Evolutionary conservation across 2,113 vertebrate species (phyloP).

Genomic region (Spizaetus ornatus): DNA sequence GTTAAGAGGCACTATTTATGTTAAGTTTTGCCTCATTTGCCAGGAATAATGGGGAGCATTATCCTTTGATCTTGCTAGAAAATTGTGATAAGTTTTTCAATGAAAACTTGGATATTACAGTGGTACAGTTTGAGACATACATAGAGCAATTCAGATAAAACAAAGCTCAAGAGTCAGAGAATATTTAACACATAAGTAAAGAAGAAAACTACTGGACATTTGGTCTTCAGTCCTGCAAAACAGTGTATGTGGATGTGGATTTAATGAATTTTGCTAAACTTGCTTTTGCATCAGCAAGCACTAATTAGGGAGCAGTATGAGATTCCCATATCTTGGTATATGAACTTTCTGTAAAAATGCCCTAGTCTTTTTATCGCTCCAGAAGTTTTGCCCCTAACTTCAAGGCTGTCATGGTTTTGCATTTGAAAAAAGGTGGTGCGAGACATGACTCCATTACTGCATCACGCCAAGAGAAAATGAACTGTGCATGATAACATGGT

Average conservation of each 20-base stretch:
- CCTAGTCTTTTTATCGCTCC: background rate
- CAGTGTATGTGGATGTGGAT: background rate
- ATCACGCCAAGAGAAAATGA: too few relatives aligned
- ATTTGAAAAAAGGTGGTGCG: too few relatives aligned
- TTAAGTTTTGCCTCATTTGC: background rate
- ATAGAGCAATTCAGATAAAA: background rate
- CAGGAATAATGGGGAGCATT: background rate
- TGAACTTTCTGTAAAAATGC: background rate
- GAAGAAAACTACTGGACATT: background rate
- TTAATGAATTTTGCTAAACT: background rate
- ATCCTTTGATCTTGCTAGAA: background rate
- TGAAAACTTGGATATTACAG: background rate
- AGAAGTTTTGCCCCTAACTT: background rate
- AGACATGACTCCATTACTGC: background rate
- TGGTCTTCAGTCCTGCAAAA: background rate
- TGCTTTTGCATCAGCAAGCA: background rate
- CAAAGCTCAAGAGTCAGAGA: background rate
- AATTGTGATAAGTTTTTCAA: background rate
- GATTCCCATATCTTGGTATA: background rate
- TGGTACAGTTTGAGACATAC: background rate
- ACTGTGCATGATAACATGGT: rapidly evolving
- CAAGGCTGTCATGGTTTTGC: background rate
- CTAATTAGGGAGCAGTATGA: too few relatives aligned
- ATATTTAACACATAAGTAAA: background rate
- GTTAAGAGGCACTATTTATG: background rate